phyloP scores from a whole-genome alignment of 2,888 invertebrate genomes.

The Apodemia hepburni region DNA sequence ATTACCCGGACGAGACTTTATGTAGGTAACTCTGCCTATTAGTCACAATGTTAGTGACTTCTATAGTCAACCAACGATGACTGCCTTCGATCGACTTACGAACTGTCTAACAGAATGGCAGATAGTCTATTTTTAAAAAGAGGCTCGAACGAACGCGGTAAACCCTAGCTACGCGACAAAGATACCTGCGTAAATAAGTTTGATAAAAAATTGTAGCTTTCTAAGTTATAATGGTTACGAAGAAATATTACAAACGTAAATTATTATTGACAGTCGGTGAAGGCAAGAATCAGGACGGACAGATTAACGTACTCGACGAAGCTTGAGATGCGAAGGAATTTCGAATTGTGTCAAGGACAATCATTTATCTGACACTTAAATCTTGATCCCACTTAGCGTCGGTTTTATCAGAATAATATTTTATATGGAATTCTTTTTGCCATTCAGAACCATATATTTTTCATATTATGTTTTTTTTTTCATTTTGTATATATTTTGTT shows the following conservation, averaged over 20 bases:
- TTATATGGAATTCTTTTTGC: neutral
- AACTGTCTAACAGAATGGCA: too few relatives aligned
- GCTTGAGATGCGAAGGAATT: conserved; percentile 10
- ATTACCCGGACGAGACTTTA: too few relatives aligned
- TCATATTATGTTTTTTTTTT: too few relatives aligned
- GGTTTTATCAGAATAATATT: conserved; percentile 3
- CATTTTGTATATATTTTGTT: too few relatives aligned
- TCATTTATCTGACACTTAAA: conserved; percentile 13
- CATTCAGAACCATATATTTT: neutral
- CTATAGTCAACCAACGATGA: too few relatives aligned
- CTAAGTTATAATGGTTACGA: neutral
- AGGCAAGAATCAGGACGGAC: neutral
- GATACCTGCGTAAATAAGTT: too few relatives aligned
- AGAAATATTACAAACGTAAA: neutral
- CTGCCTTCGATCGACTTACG: too few relatives aligned
- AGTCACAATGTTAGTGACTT: too few relatives aligned
- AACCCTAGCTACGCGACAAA: too few relatives aligned
- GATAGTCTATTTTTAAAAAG: too few relatives aligned
- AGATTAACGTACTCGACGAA: conserved; percentile 7
- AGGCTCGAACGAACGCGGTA: too few relatives aligned
- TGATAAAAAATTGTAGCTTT: neutral
- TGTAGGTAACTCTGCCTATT: too few relatives aligned
- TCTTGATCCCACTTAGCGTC: conserved; percentile 8
- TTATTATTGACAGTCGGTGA: conserved; percentile 3
- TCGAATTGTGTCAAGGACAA: conserved; percentile 12